Evolutionary conservation across 2,888 invertebrate genomes (phyloP), one percentile per base, ranked within the genome.

Genomic region (Drosophila siamana): DNA sequence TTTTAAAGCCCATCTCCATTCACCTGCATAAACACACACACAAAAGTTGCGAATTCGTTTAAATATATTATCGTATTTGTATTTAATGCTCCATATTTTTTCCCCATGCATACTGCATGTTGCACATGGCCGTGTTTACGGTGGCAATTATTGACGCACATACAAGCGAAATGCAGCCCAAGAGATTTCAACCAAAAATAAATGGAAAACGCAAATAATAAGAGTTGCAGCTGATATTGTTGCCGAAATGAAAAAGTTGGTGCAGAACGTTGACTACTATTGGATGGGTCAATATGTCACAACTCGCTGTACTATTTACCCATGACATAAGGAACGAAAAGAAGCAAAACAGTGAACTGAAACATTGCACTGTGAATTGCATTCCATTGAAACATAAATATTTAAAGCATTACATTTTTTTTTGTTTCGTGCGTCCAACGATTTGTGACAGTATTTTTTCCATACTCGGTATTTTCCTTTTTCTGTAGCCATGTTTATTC

Each of bases 101-200:
- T 41, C 33, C 33, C 22, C 56, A 44, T 68, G 62, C 70, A 68
- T 69, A 48, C 30, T 72, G 69, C 40, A 68, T 36, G 13, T 15
- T 16, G 65, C 65, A 60, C 65, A 52, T 72, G 69, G 46, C 54
- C 52, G 19, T 86, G 70, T 83, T 79, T 74, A 65, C 70, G 62
- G 24, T 72, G 72, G 76, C 85, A 81, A 88, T 84, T 86, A 81
- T 86, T 88, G 86, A 86, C 88, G 81, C 67, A 84, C 88, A 79
- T 70, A 88, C 78, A 72, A 56, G 62, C 75, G 73, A 62, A 80
- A 77, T 65, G 62, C 68, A 63, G 15, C 71, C 76, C 85, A 65
- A 16, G 77, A 88, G 89, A 89, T 67, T 78, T 57, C 64, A 66
- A 30, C 51, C 56, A 57, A 64, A 55, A 46, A 44, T 7, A 36